Conservation (phyloP, 2,888 invertebrate genomes). For the Lissocephala sabroskyi region DNA sequence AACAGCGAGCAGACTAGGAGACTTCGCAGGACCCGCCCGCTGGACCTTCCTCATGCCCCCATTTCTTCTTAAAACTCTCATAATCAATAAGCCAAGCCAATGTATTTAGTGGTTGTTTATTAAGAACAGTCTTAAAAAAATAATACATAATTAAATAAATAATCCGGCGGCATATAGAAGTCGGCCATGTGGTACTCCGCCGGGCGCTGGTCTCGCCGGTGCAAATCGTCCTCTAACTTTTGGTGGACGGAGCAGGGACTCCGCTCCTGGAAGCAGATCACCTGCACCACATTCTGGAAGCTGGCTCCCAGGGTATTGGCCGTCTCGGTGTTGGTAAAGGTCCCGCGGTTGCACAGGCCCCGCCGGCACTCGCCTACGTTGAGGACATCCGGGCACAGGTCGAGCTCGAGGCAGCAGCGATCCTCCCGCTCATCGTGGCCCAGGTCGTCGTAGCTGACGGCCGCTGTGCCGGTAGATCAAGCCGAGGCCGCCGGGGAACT, state of each 20-base stretch:
- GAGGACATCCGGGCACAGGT: conserved; percentile 79
- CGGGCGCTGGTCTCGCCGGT: conserved; percentile 50
- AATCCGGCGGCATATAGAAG: conserved; percentile 67
- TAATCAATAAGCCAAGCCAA: no score
- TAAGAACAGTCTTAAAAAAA: no score
- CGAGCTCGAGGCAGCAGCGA: conserved; percentile 82
- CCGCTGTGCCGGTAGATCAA: conserved; percentile 78
- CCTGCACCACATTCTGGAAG: conserved; percentile 83
- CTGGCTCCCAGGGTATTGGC: conserved; percentile 81
- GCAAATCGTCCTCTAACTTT: conserved; percentile 73
- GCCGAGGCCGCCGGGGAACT: conserved; percentile 72
- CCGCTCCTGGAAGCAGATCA: conserved; percentile 80
- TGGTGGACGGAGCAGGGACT: conserved; percentile 78
- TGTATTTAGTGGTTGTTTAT: no score
- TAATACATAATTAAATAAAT: no score
- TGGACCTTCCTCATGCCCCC: no score
- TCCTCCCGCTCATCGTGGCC: conserved; percentile 79
- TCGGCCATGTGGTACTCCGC: conserved; percentile 64
- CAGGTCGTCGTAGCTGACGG: conserved; percentile 77
- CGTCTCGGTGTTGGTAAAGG: conserved; percentile 80
- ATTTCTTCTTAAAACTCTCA: no score
- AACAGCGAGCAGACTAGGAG: no score
- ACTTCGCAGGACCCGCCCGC: no score
- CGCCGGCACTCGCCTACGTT: conserved; percentile 76
- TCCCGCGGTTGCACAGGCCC: conserved; percentile 79